Conservation (phyloP, 1,140 invertebrate genomes). For the Helicoverpa zea region DNA sequence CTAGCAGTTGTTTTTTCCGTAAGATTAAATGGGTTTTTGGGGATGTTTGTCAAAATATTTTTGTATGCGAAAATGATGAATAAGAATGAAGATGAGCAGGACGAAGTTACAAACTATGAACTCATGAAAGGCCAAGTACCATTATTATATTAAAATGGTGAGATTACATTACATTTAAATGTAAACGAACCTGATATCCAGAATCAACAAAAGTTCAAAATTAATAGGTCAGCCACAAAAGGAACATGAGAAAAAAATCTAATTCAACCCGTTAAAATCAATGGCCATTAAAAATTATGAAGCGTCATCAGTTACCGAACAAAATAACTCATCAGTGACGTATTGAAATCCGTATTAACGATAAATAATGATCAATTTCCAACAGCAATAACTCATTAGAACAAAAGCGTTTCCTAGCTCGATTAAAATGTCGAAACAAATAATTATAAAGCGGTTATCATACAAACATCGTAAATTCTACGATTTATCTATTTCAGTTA, state of each 20-base stretch:
- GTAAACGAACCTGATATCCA: neutral
- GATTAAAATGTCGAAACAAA: slow-evolving; percentile 73
- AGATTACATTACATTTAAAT: no score
- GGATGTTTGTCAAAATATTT: neutral
- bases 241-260: slow-evolving; percentile 13
- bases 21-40: neutral
- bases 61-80: neutral
- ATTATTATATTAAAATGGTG: no score
- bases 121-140: no score
- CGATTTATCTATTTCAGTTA: slow-evolving; percentile 68
- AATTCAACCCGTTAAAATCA: slow-evolving; percentile 30
- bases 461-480: slow-evolving; percentile 78
- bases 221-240: slow-evolving; percentile 10
- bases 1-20: neutral
- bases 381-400: slow-evolving; percentile 50
- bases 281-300: slow-evolving; percentile 34
- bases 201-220: neutral
- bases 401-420: slow-evolving; percentile 55
- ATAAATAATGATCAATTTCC: slow-evolving; percentile 52
- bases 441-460: slow-evolving; percentile 74
- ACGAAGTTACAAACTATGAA: no score
- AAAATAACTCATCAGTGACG: slow-evolving; percentile 29
- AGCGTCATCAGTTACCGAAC: slow-evolving; percentile 18
- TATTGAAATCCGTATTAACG: slow-evolving; percentile 42
- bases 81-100: no score